Conservation (phyloP, 2,888 invertebrate genomes). For the Biston betularia region DNA sequence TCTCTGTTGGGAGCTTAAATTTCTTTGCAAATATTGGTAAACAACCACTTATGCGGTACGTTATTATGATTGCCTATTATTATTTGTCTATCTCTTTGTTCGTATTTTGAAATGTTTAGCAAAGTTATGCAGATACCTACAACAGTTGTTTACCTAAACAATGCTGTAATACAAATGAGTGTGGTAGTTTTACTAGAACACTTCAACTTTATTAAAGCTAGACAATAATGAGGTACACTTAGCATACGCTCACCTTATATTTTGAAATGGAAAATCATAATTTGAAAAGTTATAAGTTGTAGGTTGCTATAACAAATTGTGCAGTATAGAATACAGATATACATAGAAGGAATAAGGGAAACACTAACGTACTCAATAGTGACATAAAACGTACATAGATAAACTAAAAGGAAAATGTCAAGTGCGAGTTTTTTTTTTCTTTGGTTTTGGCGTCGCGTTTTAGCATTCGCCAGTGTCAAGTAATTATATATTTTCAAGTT, state of each 20-base stretch:
- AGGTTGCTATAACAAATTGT: not conserved
- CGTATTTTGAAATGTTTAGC: conserved; percentile 16
- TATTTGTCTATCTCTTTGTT: conserved; percentile 19
- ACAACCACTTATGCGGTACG: conserved; percentile 45
- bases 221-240: conserved; percentile 5
- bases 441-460: too few relatives aligned
- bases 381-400: too few relatives aligned
- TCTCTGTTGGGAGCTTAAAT: conserved; percentile 53
- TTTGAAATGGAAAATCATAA: not conserved
- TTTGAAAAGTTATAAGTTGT: not conserved
- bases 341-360: too few relatives aligned
- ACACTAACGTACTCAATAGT: too few relatives aligned
- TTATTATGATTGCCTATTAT: conserved; percentile 40
- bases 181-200: conserved; percentile 21
- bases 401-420: too few relatives aligned
- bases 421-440: too few relatives aligned
- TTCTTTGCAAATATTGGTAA: conserved; percentile 60
- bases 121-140: conserved; percentile 25
- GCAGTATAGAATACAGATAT: too few relatives aligned
- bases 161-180: conserved; percentile 29
- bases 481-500: too few relatives aligned
- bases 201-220: conserved; percentile 22
- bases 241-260: conserved; percentile 8
- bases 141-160: conserved; percentile 21
- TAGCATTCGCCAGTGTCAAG: too few relatives aligned